Conservation (phyloP, 2,888 invertebrate species). For the Lycophotia porphyrea region DNA sequence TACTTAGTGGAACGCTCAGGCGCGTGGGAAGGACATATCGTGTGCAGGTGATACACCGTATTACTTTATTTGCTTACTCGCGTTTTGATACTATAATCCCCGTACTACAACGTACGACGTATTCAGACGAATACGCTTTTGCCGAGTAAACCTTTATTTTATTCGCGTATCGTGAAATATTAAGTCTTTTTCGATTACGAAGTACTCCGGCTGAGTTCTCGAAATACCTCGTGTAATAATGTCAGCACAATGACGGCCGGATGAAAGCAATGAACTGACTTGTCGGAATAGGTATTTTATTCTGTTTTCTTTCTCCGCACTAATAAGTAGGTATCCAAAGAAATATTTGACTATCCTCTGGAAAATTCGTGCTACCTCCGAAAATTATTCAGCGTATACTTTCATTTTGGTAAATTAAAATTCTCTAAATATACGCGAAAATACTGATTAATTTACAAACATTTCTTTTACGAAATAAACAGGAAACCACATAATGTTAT, state of each 20-base stretch:
- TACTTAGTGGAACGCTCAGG: slow-evolving; percentile 64
- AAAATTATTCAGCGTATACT: slow-evolving; percentile 19
- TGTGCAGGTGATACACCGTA: slow-evolving; percentile 80
- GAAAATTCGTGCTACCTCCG: background rate
- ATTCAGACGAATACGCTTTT: slow-evolving; percentile 73
- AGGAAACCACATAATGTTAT: slow-evolving; percentile 29
- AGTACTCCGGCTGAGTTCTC: slow-evolving; percentile 67
- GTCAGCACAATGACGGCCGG: slow-evolving; percentile 66
- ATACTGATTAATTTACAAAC: slow-evolving; percentile 42
- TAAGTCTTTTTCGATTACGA: slow-evolving; percentile 76
- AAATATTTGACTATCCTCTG: slow-evolving; percentile 5
- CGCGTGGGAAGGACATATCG: slow-evolving; percentile 80
- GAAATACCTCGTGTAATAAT: slow-evolving; percentile 67
- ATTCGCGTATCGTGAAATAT: slow-evolving; percentile 76
- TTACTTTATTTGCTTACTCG: slow-evolving; percentile 81
- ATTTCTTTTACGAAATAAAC: slow-evolving; percentile 28
- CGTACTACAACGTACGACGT: slow-evolving; percentile 75
- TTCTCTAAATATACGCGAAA: slow-evolving; percentile 9
- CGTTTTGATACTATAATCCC: slow-evolving; percentile 69
- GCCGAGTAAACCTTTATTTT: slow-evolving; percentile 83
- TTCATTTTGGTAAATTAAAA: slow-evolving; percentile 29
- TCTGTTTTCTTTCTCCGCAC: slow-evolving; percentile 43
- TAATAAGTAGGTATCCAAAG: slow-evolving; percentile 37
- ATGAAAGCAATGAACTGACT: slow-evolving; percentile 69
- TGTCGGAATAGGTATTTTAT: slow-evolving; percentile 59